phyloP scores from a whole-genome alignment of 2,888 invertebrate genomes.

The Cephus rjabovi region DNA sequence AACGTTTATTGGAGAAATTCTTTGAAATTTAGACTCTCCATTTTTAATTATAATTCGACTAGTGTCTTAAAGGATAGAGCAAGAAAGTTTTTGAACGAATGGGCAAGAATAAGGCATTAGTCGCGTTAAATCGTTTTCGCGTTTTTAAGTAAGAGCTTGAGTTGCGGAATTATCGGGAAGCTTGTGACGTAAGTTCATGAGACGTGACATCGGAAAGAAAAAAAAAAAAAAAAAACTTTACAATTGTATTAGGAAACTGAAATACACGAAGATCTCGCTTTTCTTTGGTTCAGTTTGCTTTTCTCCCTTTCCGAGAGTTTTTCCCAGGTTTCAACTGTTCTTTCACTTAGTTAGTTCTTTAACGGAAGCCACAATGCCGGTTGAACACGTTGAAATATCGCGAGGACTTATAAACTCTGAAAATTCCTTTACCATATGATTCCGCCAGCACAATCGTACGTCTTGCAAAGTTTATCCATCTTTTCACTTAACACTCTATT shows the following conservation, averaged over 20 bases:
- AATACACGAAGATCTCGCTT: background rate
- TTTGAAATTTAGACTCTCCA: background rate
- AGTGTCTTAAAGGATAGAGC: background rate
- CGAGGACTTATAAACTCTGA: conserved; percentile 44
- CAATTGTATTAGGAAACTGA: background rate
- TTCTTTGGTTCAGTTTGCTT: background rate
- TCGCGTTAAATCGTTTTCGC: background rate
- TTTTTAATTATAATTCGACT: background rate
- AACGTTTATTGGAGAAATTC: background rate
- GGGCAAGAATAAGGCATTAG: background rate
- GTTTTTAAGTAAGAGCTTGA: background rate
- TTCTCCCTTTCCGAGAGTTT: background rate
- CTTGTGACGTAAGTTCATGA: background rate
- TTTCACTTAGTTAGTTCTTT: conserved; percentile 17
- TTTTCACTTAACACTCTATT: background rate
- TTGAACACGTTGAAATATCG: conserved; percentile 18
- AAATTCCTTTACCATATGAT: conserved; percentile 36
- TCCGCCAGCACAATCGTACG: background rate
- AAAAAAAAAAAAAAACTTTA: background rate
- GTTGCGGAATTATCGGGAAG: background rate
- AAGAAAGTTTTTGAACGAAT: background rate
- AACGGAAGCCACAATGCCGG: conserved; percentile 1
- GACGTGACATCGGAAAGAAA: background rate
- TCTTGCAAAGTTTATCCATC: background rate
- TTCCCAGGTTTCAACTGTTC: background rate